phyloP scores from a whole-genome alignment of 2,797 vertebrate genomes.

The Hypotaenidia okinawae region DNA sequence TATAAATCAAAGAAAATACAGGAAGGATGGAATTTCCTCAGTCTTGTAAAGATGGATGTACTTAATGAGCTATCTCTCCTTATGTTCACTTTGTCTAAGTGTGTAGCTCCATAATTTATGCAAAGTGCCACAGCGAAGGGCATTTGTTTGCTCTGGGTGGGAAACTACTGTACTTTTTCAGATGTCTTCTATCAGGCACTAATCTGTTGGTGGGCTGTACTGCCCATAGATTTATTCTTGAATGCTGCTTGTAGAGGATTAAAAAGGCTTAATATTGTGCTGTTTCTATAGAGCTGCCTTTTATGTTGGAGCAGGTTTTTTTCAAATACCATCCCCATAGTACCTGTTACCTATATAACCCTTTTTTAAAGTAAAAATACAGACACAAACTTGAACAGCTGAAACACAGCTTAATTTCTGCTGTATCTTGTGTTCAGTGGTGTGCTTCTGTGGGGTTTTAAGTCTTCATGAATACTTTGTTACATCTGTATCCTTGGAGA shows the following conservation, averaged over 20 bases:
- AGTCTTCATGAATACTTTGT: background rate
- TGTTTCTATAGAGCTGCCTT: background rate
- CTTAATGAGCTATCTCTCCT: background rate
- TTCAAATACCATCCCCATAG: fast-evolving
- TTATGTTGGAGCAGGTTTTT: background rate
- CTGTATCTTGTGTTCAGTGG: background rate
- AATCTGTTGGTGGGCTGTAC: background rate
- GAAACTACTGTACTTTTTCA: background rate
- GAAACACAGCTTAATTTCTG: background rate
- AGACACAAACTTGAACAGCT: background rate
- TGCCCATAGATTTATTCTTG: background rate
- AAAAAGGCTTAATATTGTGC: background rate
- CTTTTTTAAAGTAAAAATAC: background rate
- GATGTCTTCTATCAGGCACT: fast-evolving
- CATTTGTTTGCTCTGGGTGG: background rate
- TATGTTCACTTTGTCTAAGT: background rate
- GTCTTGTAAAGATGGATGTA: background rate
- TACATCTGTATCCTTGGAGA: background rate
- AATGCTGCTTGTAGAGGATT: background rate
- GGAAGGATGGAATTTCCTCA: background rate
- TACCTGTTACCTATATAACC: background rate
- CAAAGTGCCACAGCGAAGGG: background rate
- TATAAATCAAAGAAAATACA: background rate
- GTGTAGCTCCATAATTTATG: background rate
- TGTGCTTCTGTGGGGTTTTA: background rate